phyloP scores from a whole-genome alignment of 2,888 invertebrate species.

The Cephus sareptanus region DNA sequence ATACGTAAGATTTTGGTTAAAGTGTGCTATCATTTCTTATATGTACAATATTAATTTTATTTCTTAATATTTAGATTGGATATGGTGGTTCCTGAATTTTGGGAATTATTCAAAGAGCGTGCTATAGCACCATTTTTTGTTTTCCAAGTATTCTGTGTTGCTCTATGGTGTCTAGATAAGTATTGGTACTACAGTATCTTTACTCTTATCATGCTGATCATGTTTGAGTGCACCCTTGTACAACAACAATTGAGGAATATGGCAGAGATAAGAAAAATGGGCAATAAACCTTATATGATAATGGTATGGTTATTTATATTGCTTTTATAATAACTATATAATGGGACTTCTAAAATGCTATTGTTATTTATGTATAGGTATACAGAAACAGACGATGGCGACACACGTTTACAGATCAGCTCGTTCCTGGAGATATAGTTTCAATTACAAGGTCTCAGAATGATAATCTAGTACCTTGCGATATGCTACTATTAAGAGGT shows the following conservation, averaged over 20 bases:
- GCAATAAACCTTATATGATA: conserved; percentile 94
- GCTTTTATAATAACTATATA: not conserved
- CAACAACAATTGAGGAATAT: conserved; percentile 98
- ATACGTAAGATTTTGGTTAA: conserved; percentile 73
- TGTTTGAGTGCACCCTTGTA: conserved; percentile 97
- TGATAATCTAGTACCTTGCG: conserved; percentile 96
- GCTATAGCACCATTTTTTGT: conserved; percentile 99
- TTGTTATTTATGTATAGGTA: conserved; percentile 68
- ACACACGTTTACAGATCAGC: conserved; percentile 83
- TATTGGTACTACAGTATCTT: conserved; percentile 99
- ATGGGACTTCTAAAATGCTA: not conserved
- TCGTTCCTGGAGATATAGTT: conserved; percentile 96
- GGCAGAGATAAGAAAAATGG: conserved; percentile 99
- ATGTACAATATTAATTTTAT: not conserved
- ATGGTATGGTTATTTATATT: conserved; percentile 65
- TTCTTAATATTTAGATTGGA: conserved; percentile 69
- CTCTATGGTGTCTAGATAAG: conserved; percentile 98
- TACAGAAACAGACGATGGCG: conserved; percentile 94
- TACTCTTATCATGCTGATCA: conserved; percentile 93
- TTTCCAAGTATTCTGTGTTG: conserved; percentile 99
- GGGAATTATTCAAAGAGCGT: conserved; percentile 95
- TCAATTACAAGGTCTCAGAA: conserved; percentile 90
- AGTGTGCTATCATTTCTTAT: conserved; percentile 1
- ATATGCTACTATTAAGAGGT: conserved; percentile 91
- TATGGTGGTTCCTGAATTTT: conserved; percentile 94